Evolutionary conservation across 2,113 vertebrate genomes (phyloP), one percentile per base, ranked within the genome.

Genomic region (Sphaerodactylus townsendi): DNA sequence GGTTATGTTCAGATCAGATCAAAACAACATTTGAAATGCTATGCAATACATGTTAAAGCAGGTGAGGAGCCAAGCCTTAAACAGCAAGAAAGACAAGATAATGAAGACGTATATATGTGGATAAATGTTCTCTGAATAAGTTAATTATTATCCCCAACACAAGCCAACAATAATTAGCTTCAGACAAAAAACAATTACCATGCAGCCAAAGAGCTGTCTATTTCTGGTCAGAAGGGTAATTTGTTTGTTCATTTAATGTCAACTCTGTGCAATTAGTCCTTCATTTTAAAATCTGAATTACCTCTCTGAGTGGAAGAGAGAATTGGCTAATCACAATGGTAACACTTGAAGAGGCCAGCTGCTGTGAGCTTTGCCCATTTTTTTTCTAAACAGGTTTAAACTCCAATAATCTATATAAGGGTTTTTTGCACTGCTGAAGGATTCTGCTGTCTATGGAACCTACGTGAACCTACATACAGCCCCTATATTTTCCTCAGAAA

Each of bases 121-220:
- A 15, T 86, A 88, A 84, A 91, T 84, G 59, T 85, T 92, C 76
- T 83, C 56, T 48, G 39, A 92, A 87, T 72, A 76, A 6, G 0
- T 86, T 93, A 92, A 87, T 89, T 92, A 93, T 84, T 88, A 93
- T 77, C 79, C 72, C 87, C 35, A 80, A 73, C 64, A 91, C 56
- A 93, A 91, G 72, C n/a, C 72, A 94, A 77, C 19, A 89, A 82
- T 90, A 91, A 95, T 91, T 90, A 88, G 72, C 84, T 83, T 89
- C 80, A 85, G 66, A 79, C 53, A 90, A 83, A 93, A 94, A 91
- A 86, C 73, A 92, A 93, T 87, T 88, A 92, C 74, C 79, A 91
- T 77, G 25, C 15, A 79, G n/a, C 90, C 85, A 66, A 76, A 73
- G 53, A 90, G 68, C 3, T 78, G 37, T 53, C 17, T 64, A 85